Percentiles rank a stretch among this genome's conserved stretches.
Evolutionary conservation across 2,797 vertebrate species (phyloP).

Genomic region (Ciconia nigra): DNA sequence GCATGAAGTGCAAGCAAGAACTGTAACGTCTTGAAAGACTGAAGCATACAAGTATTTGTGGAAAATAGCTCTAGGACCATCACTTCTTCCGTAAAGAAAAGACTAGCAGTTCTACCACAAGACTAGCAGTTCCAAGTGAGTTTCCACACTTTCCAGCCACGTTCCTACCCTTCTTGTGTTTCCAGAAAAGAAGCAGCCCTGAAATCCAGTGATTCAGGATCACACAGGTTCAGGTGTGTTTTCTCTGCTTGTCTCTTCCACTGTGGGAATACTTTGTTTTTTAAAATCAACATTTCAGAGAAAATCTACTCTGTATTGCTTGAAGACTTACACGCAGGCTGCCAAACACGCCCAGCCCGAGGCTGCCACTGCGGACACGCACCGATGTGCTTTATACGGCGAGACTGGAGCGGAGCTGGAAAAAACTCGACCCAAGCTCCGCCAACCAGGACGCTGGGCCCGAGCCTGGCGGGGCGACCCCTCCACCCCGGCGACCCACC

Average conservation of each 20-base stretch:
- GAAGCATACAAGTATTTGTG: background rate
- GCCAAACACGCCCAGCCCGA: background rate
- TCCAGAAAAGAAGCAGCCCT: background rate
- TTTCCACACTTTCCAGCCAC: background rate
- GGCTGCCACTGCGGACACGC: background rate
- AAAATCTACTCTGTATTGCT: fast-evolving
- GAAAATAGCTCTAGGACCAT: background rate
- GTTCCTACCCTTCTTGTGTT: background rate
- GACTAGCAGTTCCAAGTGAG: background rate
- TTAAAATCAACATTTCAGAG: fast-evolving
- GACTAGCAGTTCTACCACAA: fast-evolving
- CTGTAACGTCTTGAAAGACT: fast-evolving
- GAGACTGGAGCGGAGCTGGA: no score
- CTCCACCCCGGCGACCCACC: background rate
- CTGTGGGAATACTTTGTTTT: fast-evolving
- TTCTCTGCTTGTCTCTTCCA: background rate
- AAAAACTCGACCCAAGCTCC: background rate
- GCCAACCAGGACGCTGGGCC: background rate
- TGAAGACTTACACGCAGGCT: background rate
- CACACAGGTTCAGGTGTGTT: no score
- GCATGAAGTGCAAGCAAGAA: background rate
- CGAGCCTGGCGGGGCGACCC: background rate
- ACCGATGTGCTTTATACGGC: background rate
- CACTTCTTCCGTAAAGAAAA: no score
- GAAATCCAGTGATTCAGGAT: background rate